Evolutionary conservation across 2,888 invertebrate species (phyloP).

Genomic region (Melinaea menophilus): DNA sequence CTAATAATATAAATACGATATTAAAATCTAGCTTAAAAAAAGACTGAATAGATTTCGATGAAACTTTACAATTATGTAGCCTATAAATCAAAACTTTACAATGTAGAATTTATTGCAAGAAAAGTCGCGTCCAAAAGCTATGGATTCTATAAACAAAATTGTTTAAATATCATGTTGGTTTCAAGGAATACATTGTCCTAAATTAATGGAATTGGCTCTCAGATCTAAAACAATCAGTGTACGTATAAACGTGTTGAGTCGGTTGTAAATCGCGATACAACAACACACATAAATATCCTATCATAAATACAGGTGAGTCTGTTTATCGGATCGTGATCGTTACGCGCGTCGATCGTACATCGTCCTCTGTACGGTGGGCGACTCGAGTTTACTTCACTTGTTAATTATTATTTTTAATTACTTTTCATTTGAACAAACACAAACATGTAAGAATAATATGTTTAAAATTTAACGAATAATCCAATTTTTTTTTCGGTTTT

Average conservation of each 20-base stretch:
- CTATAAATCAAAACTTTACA: too few species aligned
- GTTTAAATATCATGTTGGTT: not conserved
- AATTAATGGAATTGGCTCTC: not conserved
- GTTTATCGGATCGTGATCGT: constrained; percentile 47
- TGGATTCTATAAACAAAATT: not conserved
- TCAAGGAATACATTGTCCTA: not conserved
- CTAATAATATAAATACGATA: too few species aligned
- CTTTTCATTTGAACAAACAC: not conserved
- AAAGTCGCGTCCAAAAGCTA: too few species aligned
- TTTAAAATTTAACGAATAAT: too few species aligned
- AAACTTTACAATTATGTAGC: too few species aligned
- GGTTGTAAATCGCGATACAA: constrained; percentile 23
- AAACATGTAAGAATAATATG: too few species aligned
- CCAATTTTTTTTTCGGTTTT: too few species aligned
- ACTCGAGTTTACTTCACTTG: constrained; percentile 10
- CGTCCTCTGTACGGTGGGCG: constrained; percentile 23
- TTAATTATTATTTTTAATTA: not conserved
- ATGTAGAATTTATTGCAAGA: too few species aligned
- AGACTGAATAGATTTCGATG: too few species aligned
- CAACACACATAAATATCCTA: constrained; percentile 32
- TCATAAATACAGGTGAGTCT: constrained; percentile 49
- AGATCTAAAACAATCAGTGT: constrained; percentile 13
- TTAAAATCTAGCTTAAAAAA: too few species aligned
- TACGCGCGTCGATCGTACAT: constrained; percentile 41
- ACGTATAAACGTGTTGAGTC: constrained; percentile 20